Conservation (phyloP, 2,797 vertebrate genomes). For the Allobates femoralis region DNA sequence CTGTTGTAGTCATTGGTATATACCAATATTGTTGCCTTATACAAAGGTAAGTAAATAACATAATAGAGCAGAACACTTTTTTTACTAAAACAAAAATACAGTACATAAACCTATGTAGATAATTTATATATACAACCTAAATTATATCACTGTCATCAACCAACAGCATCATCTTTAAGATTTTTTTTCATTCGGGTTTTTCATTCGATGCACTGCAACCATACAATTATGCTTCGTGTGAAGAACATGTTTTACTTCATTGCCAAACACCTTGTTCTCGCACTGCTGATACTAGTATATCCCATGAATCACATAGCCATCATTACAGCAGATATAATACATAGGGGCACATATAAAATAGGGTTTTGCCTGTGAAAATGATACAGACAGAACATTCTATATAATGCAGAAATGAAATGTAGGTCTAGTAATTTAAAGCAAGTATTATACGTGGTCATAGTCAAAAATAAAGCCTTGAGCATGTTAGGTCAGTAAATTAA, state of each 20-base stretch:
- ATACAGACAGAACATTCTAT: neutral
- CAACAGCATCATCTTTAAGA: neutral
- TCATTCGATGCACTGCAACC: neutral
- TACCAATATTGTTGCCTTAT: neutral
- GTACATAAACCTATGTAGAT: too few relatives aligned
- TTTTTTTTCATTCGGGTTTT: neutral
- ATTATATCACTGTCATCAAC: neutral
- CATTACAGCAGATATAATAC: neutral
- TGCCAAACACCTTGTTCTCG: neutral
- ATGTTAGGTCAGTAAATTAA: neutral
- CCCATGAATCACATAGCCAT: neutral
- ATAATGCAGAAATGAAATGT: too few relatives aligned
- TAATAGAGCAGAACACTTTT: neutral
- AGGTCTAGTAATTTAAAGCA: neutral
- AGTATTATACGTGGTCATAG: neutral
- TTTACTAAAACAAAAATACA: too few relatives aligned
- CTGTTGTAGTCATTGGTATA: neutral
- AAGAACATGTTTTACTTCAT: neutral
- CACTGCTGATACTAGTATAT: neutral
- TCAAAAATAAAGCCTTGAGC: neutral
- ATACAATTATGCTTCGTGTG: neutral
- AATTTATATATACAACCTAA: too few relatives aligned
- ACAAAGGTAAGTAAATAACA: neutral
- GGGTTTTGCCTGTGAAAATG: neutral
- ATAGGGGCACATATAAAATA: neutral